Base-by-base conservation (phyloP, 2,113 vertebrate genomes). In the Panurus biarmicus region DNA sequence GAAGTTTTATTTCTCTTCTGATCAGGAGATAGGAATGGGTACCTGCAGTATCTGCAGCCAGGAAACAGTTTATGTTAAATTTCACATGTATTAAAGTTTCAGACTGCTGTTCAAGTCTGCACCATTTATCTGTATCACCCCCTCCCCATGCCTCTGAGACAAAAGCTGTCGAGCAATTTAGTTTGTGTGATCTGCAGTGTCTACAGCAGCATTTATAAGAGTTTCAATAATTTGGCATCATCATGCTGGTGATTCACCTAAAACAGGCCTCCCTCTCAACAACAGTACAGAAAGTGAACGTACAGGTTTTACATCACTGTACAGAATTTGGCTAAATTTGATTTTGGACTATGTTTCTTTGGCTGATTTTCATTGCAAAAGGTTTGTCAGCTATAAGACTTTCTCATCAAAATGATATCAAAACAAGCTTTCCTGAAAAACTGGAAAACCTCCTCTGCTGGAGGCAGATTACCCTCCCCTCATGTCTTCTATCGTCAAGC, bases 391-490 rank as follows among this genome's bases (percentile, higher is more conserved):
- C 22, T 53, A 0, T 19, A 76, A 57, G 9, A 54, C 21, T 40
- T 85, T 77, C 54, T 82, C 40, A 94, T 44, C 24, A 89, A 89
- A 87, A 82, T 47, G 3, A 0, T 12, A 72, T 14, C 13, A 70
- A 62, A 92, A 48, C 7, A 87, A 94, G 44, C 11, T 64, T 86
- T 40, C 31, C 86, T 35, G 29, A 87, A 85, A 93, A 76, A 53
- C 3, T 42, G 23, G 60, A 75, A 90, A 76, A 61, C 4, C 6
- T 53, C 45, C 29, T 78, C 51, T 82, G 44, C 24, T 31, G 9
- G 8, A 70, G 51, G 14, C 26, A 78, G 36, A 60, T 48, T 48
- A 89, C n/a, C 9, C 29, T 69, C 45, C 48, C 50, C n/a, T 69
- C 36, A 67, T 6, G 8, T 38, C 35, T 64, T 76, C 35, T 74